A percentile compares a stretch with the other conserved stretches of the same genome.
These are phyloP conservation scores for Leptobrachium ailaonicum DNA, from an alignment of 2,113 vertebrate species.

Conservation along the genomic window DNA sequence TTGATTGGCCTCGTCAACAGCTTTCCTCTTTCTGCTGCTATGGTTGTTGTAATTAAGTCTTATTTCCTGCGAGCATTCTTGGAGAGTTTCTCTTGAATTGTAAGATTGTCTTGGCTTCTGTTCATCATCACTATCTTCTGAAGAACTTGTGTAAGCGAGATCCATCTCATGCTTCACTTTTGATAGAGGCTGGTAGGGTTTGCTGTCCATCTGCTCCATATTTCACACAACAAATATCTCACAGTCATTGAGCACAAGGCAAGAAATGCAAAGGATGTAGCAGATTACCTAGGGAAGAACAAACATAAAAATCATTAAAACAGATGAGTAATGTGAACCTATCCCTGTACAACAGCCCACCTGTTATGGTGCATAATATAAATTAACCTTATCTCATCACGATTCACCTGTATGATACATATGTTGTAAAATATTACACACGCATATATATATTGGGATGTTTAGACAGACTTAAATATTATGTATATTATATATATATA, in stretches of 20 bases:
- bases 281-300: not conserved
- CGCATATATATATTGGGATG: too few species aligned
- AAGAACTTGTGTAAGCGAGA: slow-evolving; percentile 92
- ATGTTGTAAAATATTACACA: too few species aligned
- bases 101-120: slow-evolving; percentile 86
- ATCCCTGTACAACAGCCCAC: too few species aligned
- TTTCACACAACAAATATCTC: slow-evolving; percentile 65
- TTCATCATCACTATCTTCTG: slow-evolving; percentile 93
- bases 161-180: slow-evolving; percentile 95
- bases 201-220: slow-evolving; percentile 97
- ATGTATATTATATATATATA: not conserved
- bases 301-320: not conserved
- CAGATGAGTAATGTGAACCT: not conserved
- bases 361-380: too few species aligned
- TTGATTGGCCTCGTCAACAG: slow-evolving; percentile 81
- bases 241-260: slow-evolving; percentile 66
- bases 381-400: too few species aligned
- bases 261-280: not conserved
- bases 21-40: slow-evolving; percentile 78
- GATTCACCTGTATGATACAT: too few species aligned
- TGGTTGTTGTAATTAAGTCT: slow-evolving; percentile 89
- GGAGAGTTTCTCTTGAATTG: slow-evolving; percentile 90
- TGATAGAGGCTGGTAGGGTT: slow-evolving; percentile 93
- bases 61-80: slow-evolving; percentile 89
- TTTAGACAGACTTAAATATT: too few species aligned